phyloP scores from a whole-genome alignment of 1,140 invertebrate genomes.

The Aporrectodea caliginosa region DNA sequence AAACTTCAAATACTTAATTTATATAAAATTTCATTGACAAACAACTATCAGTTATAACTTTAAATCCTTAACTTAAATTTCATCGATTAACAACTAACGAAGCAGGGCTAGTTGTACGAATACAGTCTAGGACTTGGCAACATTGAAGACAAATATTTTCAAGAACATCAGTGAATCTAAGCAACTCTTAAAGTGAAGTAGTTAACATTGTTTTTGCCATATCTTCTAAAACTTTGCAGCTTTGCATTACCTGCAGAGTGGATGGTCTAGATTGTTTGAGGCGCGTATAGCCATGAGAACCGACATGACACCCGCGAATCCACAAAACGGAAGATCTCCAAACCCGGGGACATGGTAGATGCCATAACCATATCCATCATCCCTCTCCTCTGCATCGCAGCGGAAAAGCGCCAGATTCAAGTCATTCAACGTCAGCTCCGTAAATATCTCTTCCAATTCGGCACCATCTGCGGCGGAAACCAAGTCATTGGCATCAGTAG shows the following conservation, averaged over 20 bases:
- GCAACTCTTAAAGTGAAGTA: too few species aligned
- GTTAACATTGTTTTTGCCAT: too few species aligned
- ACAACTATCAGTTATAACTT: too few species aligned
- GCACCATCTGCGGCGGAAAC: not conserved
- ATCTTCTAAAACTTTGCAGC: too few species aligned
- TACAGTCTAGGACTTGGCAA: too few species aligned
- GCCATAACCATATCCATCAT: constrained; percentile 70
- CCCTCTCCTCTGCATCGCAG: constrained; percentile 84
- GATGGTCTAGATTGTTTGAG: constrained; percentile 90
- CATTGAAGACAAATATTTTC: too few species aligned
- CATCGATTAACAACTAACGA: too few species aligned
- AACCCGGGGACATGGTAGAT: constrained; percentile 83
- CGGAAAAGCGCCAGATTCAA: constrained; percentile 81
- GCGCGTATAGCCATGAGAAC: constrained; percentile 73
- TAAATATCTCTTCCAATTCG: constrained; percentile 56
- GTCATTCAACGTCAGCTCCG: constrained; percentile 69
- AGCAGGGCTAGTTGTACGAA: too few species aligned
- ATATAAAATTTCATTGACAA: too few species aligned
- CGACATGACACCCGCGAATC: constrained; percentile 73
- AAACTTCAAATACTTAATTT: too few species aligned
- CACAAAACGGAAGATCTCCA: constrained; percentile 83
- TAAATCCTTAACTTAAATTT: too few species aligned
- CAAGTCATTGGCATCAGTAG: not conserved
- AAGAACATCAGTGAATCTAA: too few species aligned
- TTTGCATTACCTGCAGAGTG: constrained; percentile 61